Base-by-base conservation (phyloP, 1,140 invertebrate species). In the Teleogryllus occipitalis region DNA sequence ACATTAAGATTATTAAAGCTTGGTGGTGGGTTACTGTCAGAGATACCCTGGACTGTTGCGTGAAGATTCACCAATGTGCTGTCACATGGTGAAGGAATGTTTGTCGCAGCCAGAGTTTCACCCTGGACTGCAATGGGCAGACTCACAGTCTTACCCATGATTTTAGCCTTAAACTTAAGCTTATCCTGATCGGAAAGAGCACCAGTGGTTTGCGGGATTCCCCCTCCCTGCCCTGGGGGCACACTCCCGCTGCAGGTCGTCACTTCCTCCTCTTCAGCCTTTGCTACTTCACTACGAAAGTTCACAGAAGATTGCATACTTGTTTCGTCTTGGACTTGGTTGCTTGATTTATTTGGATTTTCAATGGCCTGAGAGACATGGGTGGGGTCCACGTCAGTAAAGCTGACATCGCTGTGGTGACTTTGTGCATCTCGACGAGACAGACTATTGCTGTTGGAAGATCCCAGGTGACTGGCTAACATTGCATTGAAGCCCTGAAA, bases 1-100 rank as follows among this genome's bases (percentile, higher is more conserved):
- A 49, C 72, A 79, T 80, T 78, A 82, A 81, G 77, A 80, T 79
- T 79, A 87, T 89, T 88, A 88, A 88, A 89, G 88, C 88, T 89
- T 86, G 87, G 88, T 87, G 87, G 87, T 86, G 89, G 88, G 88
- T 88, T 88, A 88, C 87, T 88, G 87, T 88, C 87, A 86, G 86
- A 87, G 86, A 88, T 88, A 89, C 88, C 88, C 88, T 89, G 87
- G 88, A 88, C 88, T 88, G 86, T 88, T 88, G 88, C 88, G 87
- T 77, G 18, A 65, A 65, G 54, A 18, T 65, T 80, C 76, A 72
- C 39, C 27, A 39, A 39, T 75, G 54, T 7, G 54, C 77, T 80
- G 48, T 81, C 73, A 49, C 78, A 48, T 47, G 73, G 46, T 22
- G 74, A 75, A 75, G 74, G 80, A 81, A 79, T 15, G n/a, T 39